phyloP scores from a whole-genome alignment of 2,888 invertebrate species.

The Syritta pipiens region DNA sequence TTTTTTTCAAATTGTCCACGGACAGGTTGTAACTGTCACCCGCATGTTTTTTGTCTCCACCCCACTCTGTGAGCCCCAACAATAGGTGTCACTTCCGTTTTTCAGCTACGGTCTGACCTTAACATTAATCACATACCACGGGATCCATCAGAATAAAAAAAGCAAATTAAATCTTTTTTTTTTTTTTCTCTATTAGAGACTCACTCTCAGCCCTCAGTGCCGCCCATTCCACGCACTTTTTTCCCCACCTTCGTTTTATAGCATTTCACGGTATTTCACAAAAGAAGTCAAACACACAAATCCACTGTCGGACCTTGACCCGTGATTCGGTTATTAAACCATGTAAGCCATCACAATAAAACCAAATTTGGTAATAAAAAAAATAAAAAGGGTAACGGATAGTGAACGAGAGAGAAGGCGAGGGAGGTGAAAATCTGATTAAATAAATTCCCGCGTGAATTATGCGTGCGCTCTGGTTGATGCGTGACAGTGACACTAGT shows the following conservation, averaged over 20 bases:
- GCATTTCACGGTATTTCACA: slow-evolving; percentile 45
- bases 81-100: slow-evolving; percentile 55
- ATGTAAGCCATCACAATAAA: slow-evolving; percentile 43
- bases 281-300: slow-evolving; percentile 37
- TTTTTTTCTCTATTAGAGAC: too few relatives aligned
- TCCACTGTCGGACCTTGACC: slow-evolving; percentile 59
- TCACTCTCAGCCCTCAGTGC: background rate
- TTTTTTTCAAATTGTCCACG: background rate
- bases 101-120: slow-evolving; percentile 61
- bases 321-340: slow-evolving; percentile 50
- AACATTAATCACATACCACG: slow-evolving; percentile 38
- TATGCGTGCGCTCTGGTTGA: slow-evolving; percentile 5
- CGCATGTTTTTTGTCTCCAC: too few relatives aligned
- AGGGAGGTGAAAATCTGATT: slow-evolving; percentile 33
- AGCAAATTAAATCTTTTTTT: slow-evolving; percentile 3
- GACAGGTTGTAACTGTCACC: slow-evolving; percentile 32
- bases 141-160: background rate
- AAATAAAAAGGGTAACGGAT: too few relatives aligned
- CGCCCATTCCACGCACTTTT: background rate
- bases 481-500: slow-evolving; percentile 12
- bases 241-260: slow-evolving; percentile 20
- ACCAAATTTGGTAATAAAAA: slow-evolving; percentile 29
- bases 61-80: slow-evolving; percentile 10
- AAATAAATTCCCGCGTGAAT: slow-evolving; percentile 3
- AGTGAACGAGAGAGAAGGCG: too few relatives aligned